Evolutionary conservation across 1,140 invertebrate genomes (phyloP).

Genomic region (Drosophila miranda): DNA sequence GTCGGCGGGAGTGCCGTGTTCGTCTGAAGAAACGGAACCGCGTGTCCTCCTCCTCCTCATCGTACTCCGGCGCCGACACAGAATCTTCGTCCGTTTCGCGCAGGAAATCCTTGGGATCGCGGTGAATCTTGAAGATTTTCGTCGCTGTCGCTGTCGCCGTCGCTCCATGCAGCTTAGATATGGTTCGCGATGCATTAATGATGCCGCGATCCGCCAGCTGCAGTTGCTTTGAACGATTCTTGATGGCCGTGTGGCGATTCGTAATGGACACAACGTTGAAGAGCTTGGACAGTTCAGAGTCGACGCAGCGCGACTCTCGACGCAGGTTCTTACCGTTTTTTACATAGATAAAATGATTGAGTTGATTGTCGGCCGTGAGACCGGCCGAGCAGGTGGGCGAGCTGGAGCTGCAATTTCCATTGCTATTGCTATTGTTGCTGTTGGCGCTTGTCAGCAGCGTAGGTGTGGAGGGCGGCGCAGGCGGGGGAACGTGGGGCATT

Average conservation of each 20-base stretch:
- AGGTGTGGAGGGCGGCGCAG: slow-evolving; percentile 78
- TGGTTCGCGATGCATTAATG: slow-evolving; percentile 69
- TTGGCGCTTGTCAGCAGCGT: slow-evolving; percentile 65
- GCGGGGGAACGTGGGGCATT: slow-evolving; percentile 75
- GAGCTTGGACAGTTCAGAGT: slow-evolving; percentile 73
- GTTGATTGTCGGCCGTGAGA: slow-evolving; percentile 57
- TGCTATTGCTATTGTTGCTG: slow-evolving; percentile 37
- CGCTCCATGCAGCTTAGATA: slow-evolving; percentile 67
- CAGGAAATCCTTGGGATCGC: slow-evolving; percentile 74
- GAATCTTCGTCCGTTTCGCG: slow-evolving; percentile 78
- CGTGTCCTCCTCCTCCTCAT: slow-evolving; percentile 73
- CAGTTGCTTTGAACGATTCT: slow-evolving; percentile 54
- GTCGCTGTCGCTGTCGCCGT: slow-evolving; percentile 52
- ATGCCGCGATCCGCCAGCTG: slow-evolving; percentile 64
- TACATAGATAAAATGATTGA: slow-evolving; percentile 78
- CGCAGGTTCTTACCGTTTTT: slow-evolving; percentile 79
- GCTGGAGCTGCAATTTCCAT: slow-evolving; percentile 50
- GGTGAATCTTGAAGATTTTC: slow-evolving; percentile 78
- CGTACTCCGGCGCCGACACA: slow-evolving; percentile 78
- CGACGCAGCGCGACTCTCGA: slow-evolving; percentile 71
- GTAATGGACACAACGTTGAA: slow-evolving; percentile 79
- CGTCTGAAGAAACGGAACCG: slow-evolving; percentile 65
- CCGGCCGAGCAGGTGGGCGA: slow-evolving; percentile 61
- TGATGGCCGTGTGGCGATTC: slow-evolving; percentile 59
- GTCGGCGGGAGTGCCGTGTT: slow-evolving; percentile 46